Evolutionary conservation across 1,140 invertebrate species (phyloP).

Genomic region (Brachionus plicatilis): DNA sequence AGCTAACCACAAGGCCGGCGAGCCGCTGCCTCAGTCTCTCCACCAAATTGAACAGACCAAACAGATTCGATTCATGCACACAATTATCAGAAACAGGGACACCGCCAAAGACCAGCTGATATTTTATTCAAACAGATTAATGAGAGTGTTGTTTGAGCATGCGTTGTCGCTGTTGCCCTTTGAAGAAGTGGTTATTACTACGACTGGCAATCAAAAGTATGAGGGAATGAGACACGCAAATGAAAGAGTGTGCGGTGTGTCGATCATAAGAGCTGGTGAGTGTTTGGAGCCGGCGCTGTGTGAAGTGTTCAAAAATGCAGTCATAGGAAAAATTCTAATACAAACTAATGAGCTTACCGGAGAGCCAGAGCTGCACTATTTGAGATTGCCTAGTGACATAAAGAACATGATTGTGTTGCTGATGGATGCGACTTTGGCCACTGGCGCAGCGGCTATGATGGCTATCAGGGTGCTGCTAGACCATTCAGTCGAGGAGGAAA

Average conservation of each 20-base stretch:
- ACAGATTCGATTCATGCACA: constrained; percentile 59
- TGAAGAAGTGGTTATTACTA: constrained; percentile 55
- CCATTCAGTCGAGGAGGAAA: constrained; percentile 89
- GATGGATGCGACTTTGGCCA: constrained; percentile 96
- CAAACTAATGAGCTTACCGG: constrained; percentile 91
- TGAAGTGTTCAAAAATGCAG: constrained; percentile 58
- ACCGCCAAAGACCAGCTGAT: constrained; percentile 94
- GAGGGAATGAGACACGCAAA: neutral
- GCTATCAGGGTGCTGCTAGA: constrained; percentile 93
- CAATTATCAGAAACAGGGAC: constrained; percentile 73
- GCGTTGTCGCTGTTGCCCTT: constrained; percentile 85
- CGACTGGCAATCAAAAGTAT: constrained; percentile 66
- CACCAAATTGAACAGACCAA: constrained; percentile 79
- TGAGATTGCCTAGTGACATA: constrained; percentile 91
- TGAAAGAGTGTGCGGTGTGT: constrained; percentile 81
- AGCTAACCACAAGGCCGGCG: constrained; percentile 64
- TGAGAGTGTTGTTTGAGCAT: constrained; percentile 90
- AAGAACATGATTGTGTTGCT: constrained; percentile 92
- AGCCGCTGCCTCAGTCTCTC: constrained; percentile 78
- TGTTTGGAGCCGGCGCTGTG: constrained; percentile 95
- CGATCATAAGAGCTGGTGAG: constrained; percentile 78
- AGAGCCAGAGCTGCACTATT: constrained; percentile 72
- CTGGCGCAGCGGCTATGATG: constrained; percentile 97
- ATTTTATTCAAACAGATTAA: constrained; percentile 94
- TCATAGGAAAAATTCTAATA: constrained; percentile 96